Conservation (phyloP, 2,113 vertebrate species). For the Thunnus thynnus region DNA sequence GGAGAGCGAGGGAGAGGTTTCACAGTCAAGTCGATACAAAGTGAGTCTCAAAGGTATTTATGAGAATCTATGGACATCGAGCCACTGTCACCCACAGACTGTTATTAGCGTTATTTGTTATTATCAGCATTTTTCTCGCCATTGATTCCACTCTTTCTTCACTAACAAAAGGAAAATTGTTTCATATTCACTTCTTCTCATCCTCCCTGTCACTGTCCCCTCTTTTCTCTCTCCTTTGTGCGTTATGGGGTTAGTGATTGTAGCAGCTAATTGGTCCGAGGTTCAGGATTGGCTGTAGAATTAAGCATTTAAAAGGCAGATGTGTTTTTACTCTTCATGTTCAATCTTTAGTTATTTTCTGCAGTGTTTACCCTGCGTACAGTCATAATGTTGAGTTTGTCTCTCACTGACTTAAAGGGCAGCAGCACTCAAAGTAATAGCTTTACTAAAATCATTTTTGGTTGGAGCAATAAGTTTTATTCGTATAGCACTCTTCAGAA, state of each 20-base stretch:
- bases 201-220: conserved; percentile 1
- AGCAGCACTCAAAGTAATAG: conserved; percentile 38
- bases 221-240: conserved; percentile 22
- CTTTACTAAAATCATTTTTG: conserved; percentile 15
- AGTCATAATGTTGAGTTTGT: conserved; percentile 34
- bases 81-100: conserved; percentile 67
- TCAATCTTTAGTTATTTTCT: conserved; percentile 12
- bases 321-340: conserved; percentile 4
- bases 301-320: conserved; percentile 2
- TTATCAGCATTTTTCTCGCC: conserved; percentile 76
- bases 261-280: neutral
- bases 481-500: conserved; percentile 38
- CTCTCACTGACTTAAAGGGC: conserved; percentile 27
- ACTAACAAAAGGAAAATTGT: conserved; percentile 66
- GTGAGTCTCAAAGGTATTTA: conserved; percentile 68
- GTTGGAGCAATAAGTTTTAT: conserved; percentile 32
- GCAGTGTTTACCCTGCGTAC: conserved; percentile 19
- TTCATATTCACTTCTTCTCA: conserved; percentile 28
- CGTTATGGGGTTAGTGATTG: neutral
- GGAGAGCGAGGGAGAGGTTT: conserved; percentile 53
- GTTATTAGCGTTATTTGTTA: conserved; percentile 78
- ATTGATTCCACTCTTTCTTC: conserved; percentile 66
- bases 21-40: conserved; percentile 76
- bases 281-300: neutral
- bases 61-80: conserved; percentile 73